Conservation (phyloP, 2,888 invertebrate genomes). For the Geophilus truncorum region DNA sequence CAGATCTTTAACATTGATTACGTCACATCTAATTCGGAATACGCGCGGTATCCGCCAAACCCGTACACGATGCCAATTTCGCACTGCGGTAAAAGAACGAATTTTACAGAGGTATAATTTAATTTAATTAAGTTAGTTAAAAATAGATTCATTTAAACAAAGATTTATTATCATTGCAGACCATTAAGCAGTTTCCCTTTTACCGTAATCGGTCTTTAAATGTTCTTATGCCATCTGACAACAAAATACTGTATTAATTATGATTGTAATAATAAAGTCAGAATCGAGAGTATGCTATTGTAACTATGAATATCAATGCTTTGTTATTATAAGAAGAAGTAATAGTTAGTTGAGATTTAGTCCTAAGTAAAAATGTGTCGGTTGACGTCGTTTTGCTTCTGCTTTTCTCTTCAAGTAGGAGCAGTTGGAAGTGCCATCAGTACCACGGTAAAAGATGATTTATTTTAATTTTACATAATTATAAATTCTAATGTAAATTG, state of each 20-base stretch:
- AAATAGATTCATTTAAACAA: background rate
- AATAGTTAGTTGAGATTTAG: background rate
- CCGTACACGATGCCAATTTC: background rate
- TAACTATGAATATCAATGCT: background rate
- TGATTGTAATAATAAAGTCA: background rate
- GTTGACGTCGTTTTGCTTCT: background rate
- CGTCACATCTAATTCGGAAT: background rate
- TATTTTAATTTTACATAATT: background rate
- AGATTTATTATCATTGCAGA: background rate
- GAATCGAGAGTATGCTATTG: background rate
- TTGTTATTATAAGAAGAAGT: background rate
- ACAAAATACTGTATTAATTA: background rate
- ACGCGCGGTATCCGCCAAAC: background rate
- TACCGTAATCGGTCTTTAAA: background rate
- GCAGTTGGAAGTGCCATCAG: background rate
- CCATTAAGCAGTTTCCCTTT: background rate
- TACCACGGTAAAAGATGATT: background rate
- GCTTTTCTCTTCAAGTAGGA: background rate
- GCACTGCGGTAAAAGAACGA: background rate
- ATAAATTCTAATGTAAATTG: background rate
- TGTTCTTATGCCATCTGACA: background rate
- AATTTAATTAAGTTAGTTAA: too few relatives aligned
- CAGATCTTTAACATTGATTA: background rate
- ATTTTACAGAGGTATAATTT: background rate
- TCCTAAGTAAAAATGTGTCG: background rate